Evolutionary conservation across 2,113 vertebrate genomes (phyloP).

Genomic region (Caranx melampygus): DNA sequence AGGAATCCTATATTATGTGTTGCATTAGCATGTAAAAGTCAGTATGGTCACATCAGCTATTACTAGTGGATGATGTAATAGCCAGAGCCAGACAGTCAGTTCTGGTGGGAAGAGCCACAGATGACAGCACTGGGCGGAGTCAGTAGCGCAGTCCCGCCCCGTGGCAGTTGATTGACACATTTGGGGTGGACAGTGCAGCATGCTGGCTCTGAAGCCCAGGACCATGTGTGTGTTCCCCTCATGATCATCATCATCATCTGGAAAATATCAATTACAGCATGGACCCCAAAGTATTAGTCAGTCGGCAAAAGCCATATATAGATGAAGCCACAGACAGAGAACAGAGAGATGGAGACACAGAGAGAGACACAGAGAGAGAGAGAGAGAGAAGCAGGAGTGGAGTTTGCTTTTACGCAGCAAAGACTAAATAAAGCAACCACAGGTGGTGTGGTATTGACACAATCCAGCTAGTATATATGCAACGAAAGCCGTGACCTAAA

Average conservation of each 20-base stretch:
- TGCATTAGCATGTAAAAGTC: conserved; percentile 16
- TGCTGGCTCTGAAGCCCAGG: conserved; percentile 71
- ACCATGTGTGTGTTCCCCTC: conserved; percentile 60
- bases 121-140: conserved; percentile 70
- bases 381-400: neutral
- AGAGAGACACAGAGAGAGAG: neutral
- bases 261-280: conserved; percentile 73
- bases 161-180: conserved; percentile 70
- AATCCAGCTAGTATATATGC: neutral
- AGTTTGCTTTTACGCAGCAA: neutral
- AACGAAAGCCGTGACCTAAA: neutral
- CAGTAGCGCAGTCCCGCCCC: conserved; percentile 71
- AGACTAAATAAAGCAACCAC: neutral
- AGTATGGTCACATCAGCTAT: conserved; percentile 15
- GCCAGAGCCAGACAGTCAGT: conserved; percentile 65
- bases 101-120: conserved; percentile 69
- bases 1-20: conserved; percentile 3
- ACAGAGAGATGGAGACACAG: neutral
- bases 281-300: conserved; percentile 33
- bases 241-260: conserved; percentile 77
- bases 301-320: neutral
- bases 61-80: conserved; percentile 11
- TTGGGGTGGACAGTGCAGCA: conserved; percentile 76
- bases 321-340: too few relatives aligned
- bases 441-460: neutral